Base-by-base conservation (phyloP, 1,140 invertebrate species). In the Cotesia vestalis region DNA sequence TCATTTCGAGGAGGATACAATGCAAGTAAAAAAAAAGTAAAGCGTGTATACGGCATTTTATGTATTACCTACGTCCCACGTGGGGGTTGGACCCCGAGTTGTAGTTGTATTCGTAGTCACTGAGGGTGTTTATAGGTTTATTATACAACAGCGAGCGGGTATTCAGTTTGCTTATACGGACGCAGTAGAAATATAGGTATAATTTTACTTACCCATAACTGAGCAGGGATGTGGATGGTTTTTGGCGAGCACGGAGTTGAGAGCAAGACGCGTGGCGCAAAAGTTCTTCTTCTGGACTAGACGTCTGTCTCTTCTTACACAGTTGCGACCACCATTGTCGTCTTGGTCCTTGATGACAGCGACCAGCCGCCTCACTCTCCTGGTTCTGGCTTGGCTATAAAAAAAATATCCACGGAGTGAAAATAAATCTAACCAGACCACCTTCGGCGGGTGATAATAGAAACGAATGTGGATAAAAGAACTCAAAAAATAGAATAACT, bases 91-190 rank as follows among this genome's bases (percentile, higher is more conserved):
- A 71, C 60, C 74, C 53, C 35, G 59, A 51, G 35, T 69, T 36
- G 68, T 62, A 71, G 66, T 77, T 71, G 53, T 59, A 46, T 27
- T 69, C 38, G 68, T 62, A 71, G 66, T 77, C 68, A 51, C 66
- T 70, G 74, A 73, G 84, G 85, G 84, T 85, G 85, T 86, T 87
- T 87, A 87, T 86, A 84, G 85, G 83, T 85, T 84, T 87, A 86
- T 87, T 87, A 86, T 86, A 79, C 85, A 79, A 81, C 72, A 71
- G 80, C 80, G 72, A 71, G 76, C 78, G 78, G 76, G 75, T 78
- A 78, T 79, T 66, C 73, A 71, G 79, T 75, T 78, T 77, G 73
- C 74, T 77, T 76, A 78, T 75, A 78, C 64, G 27, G 5, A 61
- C 36, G 17, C 14, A 55, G 52, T 27, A 59, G 20, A 14, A 67